phyloP scores from a whole-genome alignment of 2,113 vertebrate genomes.

The Scomber japonicus region DNA sequence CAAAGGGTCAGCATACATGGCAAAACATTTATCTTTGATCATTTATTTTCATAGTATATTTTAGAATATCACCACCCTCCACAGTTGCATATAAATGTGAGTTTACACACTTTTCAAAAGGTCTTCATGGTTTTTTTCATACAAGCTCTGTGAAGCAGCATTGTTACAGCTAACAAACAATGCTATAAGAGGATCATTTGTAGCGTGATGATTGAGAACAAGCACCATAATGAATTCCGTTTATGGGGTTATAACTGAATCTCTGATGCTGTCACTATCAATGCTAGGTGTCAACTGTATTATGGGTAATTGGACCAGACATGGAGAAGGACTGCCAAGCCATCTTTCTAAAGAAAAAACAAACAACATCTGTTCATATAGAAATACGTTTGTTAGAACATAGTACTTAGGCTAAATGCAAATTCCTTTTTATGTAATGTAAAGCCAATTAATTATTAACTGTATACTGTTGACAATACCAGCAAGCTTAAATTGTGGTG shows the following conservation, averaged over 20 bases:
- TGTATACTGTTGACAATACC: neutral
- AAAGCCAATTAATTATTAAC: conserved; percentile 41
- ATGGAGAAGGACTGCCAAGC: conserved; percentile 23
- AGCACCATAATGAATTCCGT: conserved; percentile 38
- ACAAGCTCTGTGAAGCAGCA: neutral
- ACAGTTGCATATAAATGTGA: neutral
- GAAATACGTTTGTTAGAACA: conserved; percentile 1
- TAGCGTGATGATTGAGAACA: conserved; percentile 24
- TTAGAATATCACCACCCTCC: neutral
- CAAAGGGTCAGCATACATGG: neutral
- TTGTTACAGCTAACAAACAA: conserved; percentile 3
- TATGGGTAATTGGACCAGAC: conserved; percentile 45
- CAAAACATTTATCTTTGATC: conserved; percentile 5
- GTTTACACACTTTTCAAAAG: neutral
- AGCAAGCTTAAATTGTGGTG: neutral
- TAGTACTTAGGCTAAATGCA: neutral
- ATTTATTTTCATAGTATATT: neutral
- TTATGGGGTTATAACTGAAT: conserved; percentile 43
- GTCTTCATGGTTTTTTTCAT: no score
- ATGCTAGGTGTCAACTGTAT: conserved; percentile 24
- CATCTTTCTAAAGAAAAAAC: neutral
- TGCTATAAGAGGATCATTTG: conserved; percentile 5
- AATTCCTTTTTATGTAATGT: conserved; percentile 15
- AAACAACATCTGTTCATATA: conserved; percentile 33
- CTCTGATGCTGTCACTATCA: conserved; percentile 27